Evolutionary conservation across 2,113 vertebrate genomes (phyloP), one percentile per base, ranked within the genome.

Genomic region (Podarcis muralis): DNA sequence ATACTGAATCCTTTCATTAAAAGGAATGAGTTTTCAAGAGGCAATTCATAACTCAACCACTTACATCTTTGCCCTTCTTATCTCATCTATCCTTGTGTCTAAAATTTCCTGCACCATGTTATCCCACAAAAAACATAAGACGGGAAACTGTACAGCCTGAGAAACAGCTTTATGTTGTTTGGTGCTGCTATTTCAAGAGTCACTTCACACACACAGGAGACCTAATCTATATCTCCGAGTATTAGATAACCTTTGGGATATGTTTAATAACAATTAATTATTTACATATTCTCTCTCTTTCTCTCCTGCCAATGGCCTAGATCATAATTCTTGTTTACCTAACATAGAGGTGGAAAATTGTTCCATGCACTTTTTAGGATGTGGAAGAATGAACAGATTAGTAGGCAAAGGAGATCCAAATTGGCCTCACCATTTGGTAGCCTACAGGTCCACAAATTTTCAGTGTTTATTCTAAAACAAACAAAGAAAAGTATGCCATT

Each of bases 181-280:
- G 59, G 11, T 48, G 32, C 32, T n/a, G 6, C 25, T 77, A 86
- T 86, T 86, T 77, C 32, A 65, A 86, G 16, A 13, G 59, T 65
- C 18, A 13, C 27, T 68, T 77, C 37, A 40, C 25, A 77, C 6
- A 35, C 84, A 86, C 84, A 66, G 16, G 75, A 68, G 74, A 86
- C 75, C 22, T 76, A 68, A 78, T 48, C 25, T 20, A 22, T 78
- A n/a, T 86, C 62, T 48, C 59, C 32, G 25, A 78, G 25, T 48
- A 74, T 62, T 62, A 18, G 59, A 25, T 74, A 74, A 57, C 84
- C 84, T 78, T 65, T n/a, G 84, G 84, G 84, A 86, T 77, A 77
- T 86, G 59, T 66, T 66, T 13, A 86, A 3, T 62, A 78, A 78
- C 11, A 86, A 66, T 66, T 62, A 78, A 78, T 66, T 78, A 86